Conservation (phyloP, 1,140 invertebrate species). For the Leptopilina clavipes region DNA sequence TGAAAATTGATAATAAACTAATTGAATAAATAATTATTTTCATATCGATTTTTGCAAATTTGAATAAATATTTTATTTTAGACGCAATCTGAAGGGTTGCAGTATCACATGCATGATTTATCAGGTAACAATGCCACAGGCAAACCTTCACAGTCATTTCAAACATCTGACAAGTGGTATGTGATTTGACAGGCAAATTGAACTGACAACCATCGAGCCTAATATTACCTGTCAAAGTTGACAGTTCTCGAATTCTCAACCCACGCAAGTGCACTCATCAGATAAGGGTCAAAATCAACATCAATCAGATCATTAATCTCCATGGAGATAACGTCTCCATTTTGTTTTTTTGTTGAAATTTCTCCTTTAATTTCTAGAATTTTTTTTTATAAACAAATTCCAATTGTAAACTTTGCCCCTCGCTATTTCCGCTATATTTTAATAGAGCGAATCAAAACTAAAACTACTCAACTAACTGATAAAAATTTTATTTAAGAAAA, state of each 20-base stretch:
- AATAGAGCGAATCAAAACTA: no score
- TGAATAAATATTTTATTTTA: not conserved
- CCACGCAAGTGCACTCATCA: conserved; percentile 3
- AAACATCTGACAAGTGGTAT: conserved; percentile 10
- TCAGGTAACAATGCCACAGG: conserved; percentile 6
- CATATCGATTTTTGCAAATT: no score
- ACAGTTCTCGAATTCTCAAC: conserved; percentile 16
- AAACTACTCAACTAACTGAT: no score
- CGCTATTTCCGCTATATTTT: no score
- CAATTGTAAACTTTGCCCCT: no score
- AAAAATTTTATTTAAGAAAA: no score
- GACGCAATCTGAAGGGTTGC: not conserved
- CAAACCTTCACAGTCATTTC: not conserved
- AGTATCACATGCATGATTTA: not conserved
- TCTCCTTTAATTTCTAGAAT: no score
- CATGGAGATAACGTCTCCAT: not conserved
- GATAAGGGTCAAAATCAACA: conserved; percentile 1
- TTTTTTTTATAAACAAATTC: no score
- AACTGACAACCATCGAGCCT: conserved; percentile 6
- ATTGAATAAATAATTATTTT: no score
- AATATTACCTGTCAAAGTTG: conserved; percentile 22
- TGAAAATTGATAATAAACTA: no score
- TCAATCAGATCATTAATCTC: not conserved
- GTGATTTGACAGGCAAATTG: conserved; percentile 27
- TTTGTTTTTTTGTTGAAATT: not conserved